Percentiles rank a stretch among this genome's conserved stretches.
Evolutionary conservation across 1,140 invertebrate species (phyloP).

Genomic region (Physella acuta): DNA sequence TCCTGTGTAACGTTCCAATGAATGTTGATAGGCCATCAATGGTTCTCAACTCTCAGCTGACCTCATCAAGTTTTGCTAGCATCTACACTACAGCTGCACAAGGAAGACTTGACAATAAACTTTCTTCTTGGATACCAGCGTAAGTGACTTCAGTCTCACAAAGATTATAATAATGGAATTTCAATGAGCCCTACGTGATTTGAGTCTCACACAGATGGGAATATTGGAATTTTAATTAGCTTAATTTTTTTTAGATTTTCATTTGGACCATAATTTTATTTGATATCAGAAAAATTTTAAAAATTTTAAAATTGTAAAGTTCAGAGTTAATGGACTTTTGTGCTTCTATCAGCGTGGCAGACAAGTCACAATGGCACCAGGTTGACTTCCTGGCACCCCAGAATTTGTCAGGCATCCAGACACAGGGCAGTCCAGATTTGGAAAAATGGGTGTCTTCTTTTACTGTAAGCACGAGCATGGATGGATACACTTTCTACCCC

Average conservation of each 20-base stretch:
- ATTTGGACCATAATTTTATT: too few species aligned
- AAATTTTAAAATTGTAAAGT: neutral
- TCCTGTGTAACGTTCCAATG: neutral
- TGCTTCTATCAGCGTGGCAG: too few species aligned
- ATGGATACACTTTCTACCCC: neutral
- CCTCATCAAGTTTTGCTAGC: neutral
- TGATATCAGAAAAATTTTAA: too few species aligned
- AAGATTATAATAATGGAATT: too few species aligned
- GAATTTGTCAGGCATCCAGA: neutral
- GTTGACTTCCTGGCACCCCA: constrained; percentile 1
- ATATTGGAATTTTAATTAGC: too few species aligned
- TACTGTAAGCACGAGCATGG: neutral
- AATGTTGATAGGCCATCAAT: neutral
- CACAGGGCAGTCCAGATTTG: neutral
- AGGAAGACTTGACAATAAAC: constrained; percentile 11
- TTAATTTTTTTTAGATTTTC: too few species aligned
- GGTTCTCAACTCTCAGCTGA: neutral
- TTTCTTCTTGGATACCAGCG: constrained; percentile 11
- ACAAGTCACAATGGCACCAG: neutral
- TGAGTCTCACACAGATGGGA: too few species aligned
- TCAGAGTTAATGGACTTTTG: too few species aligned
- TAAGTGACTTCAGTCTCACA: too few species aligned
- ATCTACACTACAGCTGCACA: neutral
- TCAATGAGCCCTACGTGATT: too few species aligned
- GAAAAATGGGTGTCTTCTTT: constrained; percentile 5